A percentile compares a stretch with the other conserved stretches of the same genome.
Conservation (phyloP, 2,888 invertebrate genomes). For the Polydrusus pterygomalis region DNA sequence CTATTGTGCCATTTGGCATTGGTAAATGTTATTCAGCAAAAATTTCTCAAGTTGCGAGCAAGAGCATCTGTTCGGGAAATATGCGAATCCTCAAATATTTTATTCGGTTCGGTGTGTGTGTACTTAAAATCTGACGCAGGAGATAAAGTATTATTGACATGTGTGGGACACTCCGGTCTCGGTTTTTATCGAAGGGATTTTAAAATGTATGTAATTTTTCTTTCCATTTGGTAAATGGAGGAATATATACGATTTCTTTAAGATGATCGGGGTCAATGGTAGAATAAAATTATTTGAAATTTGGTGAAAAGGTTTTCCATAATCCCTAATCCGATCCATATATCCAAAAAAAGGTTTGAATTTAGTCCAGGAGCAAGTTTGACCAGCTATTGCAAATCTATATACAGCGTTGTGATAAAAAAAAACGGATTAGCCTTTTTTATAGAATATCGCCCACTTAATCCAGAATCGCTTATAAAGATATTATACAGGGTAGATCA, state of each 20-base stretch:
- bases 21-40: conserved; percentile 44
- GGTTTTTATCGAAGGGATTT: conserved; percentile 21
- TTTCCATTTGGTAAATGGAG: conserved; percentile 9
- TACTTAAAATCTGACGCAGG: conserved; percentile 45
- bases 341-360: not conserved
- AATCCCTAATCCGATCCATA: not conserved
- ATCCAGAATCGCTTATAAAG: no score
- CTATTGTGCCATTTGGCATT: conserved; percentile 41
- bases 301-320: not conserved
- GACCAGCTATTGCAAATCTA: not conserved
- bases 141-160: conserved; percentile 38
- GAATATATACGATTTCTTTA: conserved; percentile 9
- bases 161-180: conserved; percentile 23
- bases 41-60: conserved; percentile 42
- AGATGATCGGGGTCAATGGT: conserved; percentile 8
- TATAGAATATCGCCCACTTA: no score
- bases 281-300: not conserved
- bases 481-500: no score
- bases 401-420: no score
- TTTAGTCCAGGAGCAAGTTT: not conserved
- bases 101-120: conserved; percentile 41
- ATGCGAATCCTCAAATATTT: conserved; percentile 46
- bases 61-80: conserved; percentile 45
- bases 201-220: conserved; percentile 23
- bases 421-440: no score